Base-by-base conservation (phyloP, 2,797 vertebrate genomes). In the Sebastes reedi region DNA sequence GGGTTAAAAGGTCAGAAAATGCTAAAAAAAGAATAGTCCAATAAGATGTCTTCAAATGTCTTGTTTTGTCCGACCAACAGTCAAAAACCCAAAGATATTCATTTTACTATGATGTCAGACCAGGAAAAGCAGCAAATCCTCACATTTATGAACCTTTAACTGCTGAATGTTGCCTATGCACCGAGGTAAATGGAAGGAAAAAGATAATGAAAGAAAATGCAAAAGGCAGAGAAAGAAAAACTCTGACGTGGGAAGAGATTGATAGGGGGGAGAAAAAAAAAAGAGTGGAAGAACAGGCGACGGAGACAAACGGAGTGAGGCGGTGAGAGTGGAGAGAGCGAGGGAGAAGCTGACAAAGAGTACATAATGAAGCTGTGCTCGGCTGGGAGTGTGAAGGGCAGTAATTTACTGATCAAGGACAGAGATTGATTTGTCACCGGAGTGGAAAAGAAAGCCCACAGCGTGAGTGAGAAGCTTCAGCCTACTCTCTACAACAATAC, bases 321-420 rank as follows among this genome's bases (percentile, higher is more conserved):
- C 4, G 16, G 52, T 2, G 25, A 75, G 66, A 75, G 66, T 9
- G 14, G 24, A 62, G 25, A 36, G 64, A 69, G 73, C 0, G 62
- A 79, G 42, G 32, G 61, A 72, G 54, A 55, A 5, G 72, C 62
- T 34, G 66, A 83, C 76, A 69, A 69, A 83, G 81, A 78, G 82
- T 29, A 7, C 52, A 79, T 82, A 80, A 90, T 87, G 72, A 87
- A 85, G 73, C 79, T 30, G 71, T 71, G 69, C 79, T 71, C 50
- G 5, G 65, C 77, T 39, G 74, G 9, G 2, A 74, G 72, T 52
- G 67, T 90, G 89, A 81, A 83, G 85, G 83, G 73, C 81, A 84
- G 86, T 75, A 79, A 90, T 87, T 89, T 87, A 82, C 71, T 80
- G 80, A 87, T 88, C 81, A 88, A 90, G 87, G 84, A 87, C 72